Evolutionary conservation across 2,113 vertebrate species (phyloP).

Genomic region (Coryphaenoides rupestris): DNA sequence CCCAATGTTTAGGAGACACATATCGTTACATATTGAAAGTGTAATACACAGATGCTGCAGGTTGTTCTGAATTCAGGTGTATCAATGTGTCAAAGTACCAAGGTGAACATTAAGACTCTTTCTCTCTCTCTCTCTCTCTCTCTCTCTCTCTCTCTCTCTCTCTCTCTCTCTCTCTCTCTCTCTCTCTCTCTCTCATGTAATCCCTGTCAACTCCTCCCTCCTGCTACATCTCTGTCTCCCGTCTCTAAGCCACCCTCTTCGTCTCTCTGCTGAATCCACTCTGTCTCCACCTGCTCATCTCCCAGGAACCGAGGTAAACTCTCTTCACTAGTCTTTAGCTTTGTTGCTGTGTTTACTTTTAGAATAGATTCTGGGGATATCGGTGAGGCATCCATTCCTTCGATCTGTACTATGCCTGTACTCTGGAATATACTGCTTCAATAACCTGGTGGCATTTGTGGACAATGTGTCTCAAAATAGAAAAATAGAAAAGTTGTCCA

Average conservation of each 20-base stretch:
- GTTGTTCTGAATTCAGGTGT: background rate
- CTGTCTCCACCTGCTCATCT: background rate
- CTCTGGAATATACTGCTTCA: too few relatives aligned
- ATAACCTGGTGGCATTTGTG: too few relatives aligned
- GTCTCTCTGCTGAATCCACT: background rate
- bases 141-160: background rate
- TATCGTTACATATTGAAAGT: too few relatives aligned
- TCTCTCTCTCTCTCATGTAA: conserved; percentile 45
- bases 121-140: background rate
- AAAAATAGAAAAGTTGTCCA: too few relatives aligned
- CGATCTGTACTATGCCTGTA: too few relatives aligned
- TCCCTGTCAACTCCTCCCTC: conserved; percentile 74
- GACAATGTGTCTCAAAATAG: too few relatives aligned
- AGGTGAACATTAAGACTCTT: background rate
- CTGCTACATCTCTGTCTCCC: conserved; percentile 19
- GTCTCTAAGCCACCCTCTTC: background rate
- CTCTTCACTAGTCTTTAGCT: background rate
- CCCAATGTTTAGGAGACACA: too few relatives aligned
- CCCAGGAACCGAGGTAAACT: background rate
- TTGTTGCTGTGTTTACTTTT: background rate
- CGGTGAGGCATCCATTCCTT: too few relatives aligned
- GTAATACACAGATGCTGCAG: background rate
- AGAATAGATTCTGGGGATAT: background rate
- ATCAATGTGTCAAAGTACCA: background rate
- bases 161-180: background rate